Percentiles rank a stretch among this genome's conserved stretches.
phyloP scores from a whole-genome alignment of 2,113 vertebrate genomes.

The Nesospiza acunhae region DNA sequence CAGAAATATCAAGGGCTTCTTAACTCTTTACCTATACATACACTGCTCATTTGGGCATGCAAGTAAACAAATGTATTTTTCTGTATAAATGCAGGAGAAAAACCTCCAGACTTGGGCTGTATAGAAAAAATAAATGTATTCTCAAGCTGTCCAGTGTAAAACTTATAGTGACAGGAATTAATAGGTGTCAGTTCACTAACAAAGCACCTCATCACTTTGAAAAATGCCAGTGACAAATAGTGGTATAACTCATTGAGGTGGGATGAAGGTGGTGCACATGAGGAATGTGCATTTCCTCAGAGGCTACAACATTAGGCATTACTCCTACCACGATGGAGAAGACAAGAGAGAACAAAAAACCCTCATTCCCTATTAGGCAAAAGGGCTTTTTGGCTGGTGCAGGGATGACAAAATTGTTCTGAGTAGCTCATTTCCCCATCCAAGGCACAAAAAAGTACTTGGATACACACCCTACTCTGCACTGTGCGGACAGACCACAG shows the following conservation, averaged over 20 bases:
- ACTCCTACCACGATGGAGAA: not conserved
- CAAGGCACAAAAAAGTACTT: not conserved
- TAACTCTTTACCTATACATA: not conserved
- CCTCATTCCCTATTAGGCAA: not conserved
- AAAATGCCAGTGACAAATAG: not conserved
- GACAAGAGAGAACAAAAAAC: not conserved
- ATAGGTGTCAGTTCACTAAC: not conserved
- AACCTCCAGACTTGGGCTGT: not conserved
- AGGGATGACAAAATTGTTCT: not conserved
- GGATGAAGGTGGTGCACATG: not conserved
- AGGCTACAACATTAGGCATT: not conserved
- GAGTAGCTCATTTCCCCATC: not conserved
- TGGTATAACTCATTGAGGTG: not conserved
- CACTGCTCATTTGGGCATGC: not conserved
- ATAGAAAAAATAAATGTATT: not conserved
- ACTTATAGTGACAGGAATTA: conserved; percentile 13
- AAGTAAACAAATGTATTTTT: not conserved
- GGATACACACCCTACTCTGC: not conserved
- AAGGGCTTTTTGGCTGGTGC: not conserved
- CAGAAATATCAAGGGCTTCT: not conserved
- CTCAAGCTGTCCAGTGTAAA: not conserved
- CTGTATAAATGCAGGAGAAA: not conserved
- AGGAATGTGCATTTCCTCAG: not conserved
- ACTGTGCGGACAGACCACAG: not conserved
- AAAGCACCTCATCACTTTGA: not conserved